Evolutionary conservation across 2,888 invertebrate species (phyloP).

Genomic region (Aethes cnicana): DNA sequence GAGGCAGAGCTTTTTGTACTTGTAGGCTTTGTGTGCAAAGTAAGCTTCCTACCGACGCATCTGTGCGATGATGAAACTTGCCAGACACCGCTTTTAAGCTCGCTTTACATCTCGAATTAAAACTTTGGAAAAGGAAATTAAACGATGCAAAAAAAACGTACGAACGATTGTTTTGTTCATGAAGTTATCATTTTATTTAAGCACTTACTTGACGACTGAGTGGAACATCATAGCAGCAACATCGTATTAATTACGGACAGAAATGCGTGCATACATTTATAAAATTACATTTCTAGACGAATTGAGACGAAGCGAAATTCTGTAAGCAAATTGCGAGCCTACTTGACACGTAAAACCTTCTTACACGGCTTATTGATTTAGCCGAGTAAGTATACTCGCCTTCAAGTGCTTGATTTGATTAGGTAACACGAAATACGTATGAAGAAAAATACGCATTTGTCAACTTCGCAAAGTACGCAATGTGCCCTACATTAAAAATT

Average conservation of each 20-base stretch:
- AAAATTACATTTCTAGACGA: not conserved
- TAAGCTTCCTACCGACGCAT: slow-evolving; percentile 79
- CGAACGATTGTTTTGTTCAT: no score
- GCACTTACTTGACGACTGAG: no score
- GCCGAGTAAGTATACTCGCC: slow-evolving; percentile 1
- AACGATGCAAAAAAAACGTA: slow-evolving; percentile 68
- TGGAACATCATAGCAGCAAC: no score
- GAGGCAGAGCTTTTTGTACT: slow-evolving; percentile 77
- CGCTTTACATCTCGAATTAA: slow-evolving; percentile 79
- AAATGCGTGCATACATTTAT: no score
- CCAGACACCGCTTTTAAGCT: slow-evolving; percentile 79
- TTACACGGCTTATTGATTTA: slow-evolving; percentile 17
- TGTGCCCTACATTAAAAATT: slow-evolving; percentile 34
- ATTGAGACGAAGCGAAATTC: not conserved
- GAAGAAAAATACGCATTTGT: slow-evolving; percentile 29
- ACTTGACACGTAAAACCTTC: slow-evolving; percentile 9
- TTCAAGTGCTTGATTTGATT: slow-evolving; percentile 23
- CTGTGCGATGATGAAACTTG: slow-evolving; percentile 80
- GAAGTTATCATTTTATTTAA: no score
- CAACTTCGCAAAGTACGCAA: slow-evolving; percentile 27
- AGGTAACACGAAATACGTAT: slow-evolving; percentile 15
- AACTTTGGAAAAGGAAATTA: slow-evolving; percentile 79
- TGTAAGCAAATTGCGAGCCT: slow-evolving; percentile 3
- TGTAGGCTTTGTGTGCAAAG: slow-evolving; percentile 80
- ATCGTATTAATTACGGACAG: no score